phyloP scores from a whole-genome alignment of 2,113 vertebrate species.

The Crotalus tigris region DNA sequence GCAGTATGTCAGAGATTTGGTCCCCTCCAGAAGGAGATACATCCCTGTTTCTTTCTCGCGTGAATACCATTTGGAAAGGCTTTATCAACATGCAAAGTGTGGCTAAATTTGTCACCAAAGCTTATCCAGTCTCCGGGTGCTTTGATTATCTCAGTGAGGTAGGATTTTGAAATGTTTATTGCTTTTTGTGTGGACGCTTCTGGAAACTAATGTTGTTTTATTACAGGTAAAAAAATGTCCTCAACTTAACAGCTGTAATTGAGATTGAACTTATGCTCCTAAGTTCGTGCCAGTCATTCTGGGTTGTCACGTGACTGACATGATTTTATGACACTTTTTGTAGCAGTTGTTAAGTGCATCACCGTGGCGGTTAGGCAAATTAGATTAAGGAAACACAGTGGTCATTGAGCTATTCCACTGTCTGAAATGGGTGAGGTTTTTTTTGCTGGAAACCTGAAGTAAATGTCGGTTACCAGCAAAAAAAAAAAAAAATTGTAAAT shows the following conservation, averaged over 20 bases:
- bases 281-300: neutral
- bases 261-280: neutral
- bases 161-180: constrained; percentile 49
- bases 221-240: neutral
- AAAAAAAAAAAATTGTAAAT: neutral
- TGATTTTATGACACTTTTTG: neutral
- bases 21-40: constrained; percentile 80
- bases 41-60: constrained; percentile 82
- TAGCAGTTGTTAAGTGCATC: neutral
- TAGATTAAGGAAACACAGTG: neutral
- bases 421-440: neutral
- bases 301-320: neutral
- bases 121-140: constrained; percentile 89
- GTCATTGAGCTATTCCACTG: neutral
- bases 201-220: neutral
- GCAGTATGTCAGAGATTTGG: constrained; percentile 71
- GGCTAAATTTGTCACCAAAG: constrained; percentile 97
- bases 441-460: neutral
- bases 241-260: neutral
- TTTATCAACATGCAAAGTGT: constrained; percentile 96
- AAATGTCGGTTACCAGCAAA: neutral
- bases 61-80: constrained; percentile 91
- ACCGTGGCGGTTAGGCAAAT: neutral
- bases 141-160: constrained; percentile 90
- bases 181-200: neutral